These are phyloP conservation scores for Tachycineta bicolor DNA, from an alignment of 2,113 vertebrate genomes.

Conservation along the genomic window DNA sequence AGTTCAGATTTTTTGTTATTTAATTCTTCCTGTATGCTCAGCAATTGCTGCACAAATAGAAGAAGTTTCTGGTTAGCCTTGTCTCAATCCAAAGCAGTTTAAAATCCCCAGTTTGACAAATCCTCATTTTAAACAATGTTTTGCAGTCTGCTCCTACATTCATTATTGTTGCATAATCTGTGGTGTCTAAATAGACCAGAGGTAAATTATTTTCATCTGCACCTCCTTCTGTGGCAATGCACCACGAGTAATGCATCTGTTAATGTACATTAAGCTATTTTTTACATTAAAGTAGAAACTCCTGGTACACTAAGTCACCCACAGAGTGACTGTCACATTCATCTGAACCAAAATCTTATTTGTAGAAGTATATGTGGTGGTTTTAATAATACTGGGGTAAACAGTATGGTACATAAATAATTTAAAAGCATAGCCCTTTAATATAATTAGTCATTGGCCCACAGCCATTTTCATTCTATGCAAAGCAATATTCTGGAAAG, in stretches of 20 bases:
- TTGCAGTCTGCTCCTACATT: not conserved
- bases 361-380: not conserved
- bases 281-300: conserved; percentile 1
- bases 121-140: not conserved
- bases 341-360: conserved; percentile 43
- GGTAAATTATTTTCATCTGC: conserved; percentile 16
- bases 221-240: not conserved
- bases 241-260: not conserved
- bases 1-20: conserved; percentile 87
- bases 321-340: conserved; percentile 9
- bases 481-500: conserved; percentile 44
- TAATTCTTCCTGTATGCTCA: conserved; percentile 89
- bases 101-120: not conserved
- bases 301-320: conserved; percentile 16
- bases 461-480: conserved; percentile 41
- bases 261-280: conserved; percentile 3
- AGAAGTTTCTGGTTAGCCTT: not conserved
- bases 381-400: conserved; percentile 53
- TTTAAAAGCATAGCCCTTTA: conserved; percentile 43
- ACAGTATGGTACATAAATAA: conserved; percentile 39
- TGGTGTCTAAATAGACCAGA: not conserved
- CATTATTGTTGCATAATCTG: not conserved
- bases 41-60: conserved; percentile 83
- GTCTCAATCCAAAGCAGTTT: not conserved
- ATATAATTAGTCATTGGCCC: conserved; percentile 46